phyloP scores from a whole-genome alignment of 1,140 invertebrate genomes.

The Vanessa tameamea region DNA sequence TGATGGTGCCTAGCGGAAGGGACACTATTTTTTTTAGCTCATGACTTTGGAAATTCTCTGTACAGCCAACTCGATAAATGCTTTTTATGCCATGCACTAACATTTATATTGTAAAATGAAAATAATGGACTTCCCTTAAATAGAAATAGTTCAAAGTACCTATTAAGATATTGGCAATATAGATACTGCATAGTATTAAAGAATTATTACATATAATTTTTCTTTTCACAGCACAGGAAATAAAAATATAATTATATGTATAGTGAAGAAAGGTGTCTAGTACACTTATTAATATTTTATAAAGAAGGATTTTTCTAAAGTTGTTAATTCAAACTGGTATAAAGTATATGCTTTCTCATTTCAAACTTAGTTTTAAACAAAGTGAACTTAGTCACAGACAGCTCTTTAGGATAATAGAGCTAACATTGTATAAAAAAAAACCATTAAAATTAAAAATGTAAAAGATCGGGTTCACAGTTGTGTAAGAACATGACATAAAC shows the following conservation, averaged over 20 bases:
- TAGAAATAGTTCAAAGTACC: slow-evolving; percentile 28
- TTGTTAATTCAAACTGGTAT: slow-evolving; percentile 56
- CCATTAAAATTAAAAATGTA: slow-evolving; percentile 74
- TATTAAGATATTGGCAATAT: slow-evolving; percentile 39
- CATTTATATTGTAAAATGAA: slow-evolving; percentile 26
- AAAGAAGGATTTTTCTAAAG: slow-evolving; percentile 65
- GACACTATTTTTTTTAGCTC: slow-evolving; percentile 31
- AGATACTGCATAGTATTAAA: slow-evolving; percentile 20
- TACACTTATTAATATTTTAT: slow-evolving; percentile 59
- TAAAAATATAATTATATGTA: slow-evolving; percentile 40
- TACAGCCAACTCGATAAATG: slow-evolving; percentile 40
- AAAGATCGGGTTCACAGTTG: slow-evolving; percentile 64
- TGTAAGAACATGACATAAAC: slow-evolving; percentile 69
- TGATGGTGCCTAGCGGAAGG: slow-evolving; percentile 48
- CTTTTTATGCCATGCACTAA: slow-evolving; percentile 56
- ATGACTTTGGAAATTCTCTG: slow-evolving; percentile 44
- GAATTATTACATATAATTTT: slow-evolving; percentile 10
- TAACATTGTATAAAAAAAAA: slow-evolving; percentile 72
- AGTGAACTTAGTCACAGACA: slow-evolving; percentile 64
- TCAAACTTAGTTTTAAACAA: slow-evolving; percentile 55
- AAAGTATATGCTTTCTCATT: slow-evolving; percentile 63
- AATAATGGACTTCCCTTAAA: slow-evolving; percentile 20
- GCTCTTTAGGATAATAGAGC: slow-evolving; percentile 66
- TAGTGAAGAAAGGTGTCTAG: slow-evolving; percentile 52
- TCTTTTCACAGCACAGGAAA: slow-evolving; percentile 16